Base-by-base conservation (phyloP, 2,888 invertebrate genomes). In the Kryphioiulus occultus region DNA sequence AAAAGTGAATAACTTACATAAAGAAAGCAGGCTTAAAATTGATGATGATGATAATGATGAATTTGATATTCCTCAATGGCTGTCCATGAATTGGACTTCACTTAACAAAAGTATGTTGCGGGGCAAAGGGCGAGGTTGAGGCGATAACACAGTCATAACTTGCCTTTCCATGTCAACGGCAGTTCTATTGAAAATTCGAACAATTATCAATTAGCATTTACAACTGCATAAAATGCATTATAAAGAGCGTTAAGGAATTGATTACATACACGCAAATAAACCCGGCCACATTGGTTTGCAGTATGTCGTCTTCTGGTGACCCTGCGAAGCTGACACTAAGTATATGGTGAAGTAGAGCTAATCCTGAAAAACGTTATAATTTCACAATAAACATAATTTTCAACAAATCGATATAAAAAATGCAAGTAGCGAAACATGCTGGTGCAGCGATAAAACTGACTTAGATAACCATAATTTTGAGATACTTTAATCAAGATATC, bases 31-130 rank as follows among this genome's bases (percentile, higher is more conserved):
- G 22, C n/a, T 59, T 59, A 59, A 59, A 59, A 59, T 59, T 22
- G 22, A 10, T 0, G 22, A 59, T 59, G n/a, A 59, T 59, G 15
- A 17, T 22, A n/a, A n/a, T n/a, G n/a, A n/a, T n/a, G n/a, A n/a
- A 22, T 59, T 59, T 59, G 7, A n/a, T 22, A n/a, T n/a, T 85
- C 39, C 68, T 93, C 93, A 96, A 92, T 96, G 96, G 91, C 95
- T 96, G 92, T 99, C 99, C 96, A 98, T 97, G 92, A 98, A 99
- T 91, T 97, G 97, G 89, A 98, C 93, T 90, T 99, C 98, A 0
- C 98, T 98, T 39, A 98, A 93, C 84, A 99, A 92, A 53, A 99
- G 93, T 86, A 98, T 94, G 5, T 95, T 96, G 92, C 96, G 96
- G 35, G 98, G 98, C 85, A 99, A 92, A 0, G 98, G 99, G 82